Evolutionary conservation across 1,140 invertebrate species (phyloP).

Genomic region (Tetramorium parvispinum): DNA sequence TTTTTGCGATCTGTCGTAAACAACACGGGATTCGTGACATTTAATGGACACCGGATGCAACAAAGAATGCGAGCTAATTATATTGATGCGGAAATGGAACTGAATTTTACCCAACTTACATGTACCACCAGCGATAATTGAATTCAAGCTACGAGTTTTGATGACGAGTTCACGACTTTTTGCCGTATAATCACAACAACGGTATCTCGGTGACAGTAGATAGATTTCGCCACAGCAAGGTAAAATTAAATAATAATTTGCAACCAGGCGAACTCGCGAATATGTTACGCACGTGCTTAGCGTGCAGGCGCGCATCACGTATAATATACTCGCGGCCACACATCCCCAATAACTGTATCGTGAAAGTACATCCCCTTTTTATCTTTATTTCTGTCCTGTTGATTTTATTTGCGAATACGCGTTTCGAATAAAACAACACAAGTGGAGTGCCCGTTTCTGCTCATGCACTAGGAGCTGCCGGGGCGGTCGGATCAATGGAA

Average conservation of each 20-base stretch:
- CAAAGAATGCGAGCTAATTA: constrained; percentile 22
- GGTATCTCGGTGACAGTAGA: constrained; percentile 42
- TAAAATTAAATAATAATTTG: constrained; percentile 60
- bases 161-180: constrained; percentile 19
- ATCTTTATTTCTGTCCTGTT: constrained; percentile 43
- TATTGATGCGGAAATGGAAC: constrained; percentile 2
- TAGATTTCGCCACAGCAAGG: constrained; percentile 44
- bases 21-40: not conserved
- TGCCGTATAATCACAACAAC: not conserved
- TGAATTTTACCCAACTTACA: constrained; percentile 15
- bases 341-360: constrained; percentile 38
- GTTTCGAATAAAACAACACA: constrained; percentile 35
- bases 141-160: constrained; percentile 43
- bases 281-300: constrained; percentile 38
- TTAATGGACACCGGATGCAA: constrained; percentile 14
- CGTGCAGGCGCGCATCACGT: not conserved
- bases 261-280: constrained; percentile 4
- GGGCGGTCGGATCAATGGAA: constrained; percentile 41
- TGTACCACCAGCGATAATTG: constrained; percentile 2
- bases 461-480: not conserved
- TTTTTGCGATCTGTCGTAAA: constrained; percentile 9
- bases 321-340: constrained; percentile 20
- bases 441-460: not conserved
- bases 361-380: constrained; percentile 33
- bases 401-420: constrained; percentile 53